Base-by-base conservation (phyloP, 2,797 vertebrate genomes). In the Nyctibius grandis region DNA sequence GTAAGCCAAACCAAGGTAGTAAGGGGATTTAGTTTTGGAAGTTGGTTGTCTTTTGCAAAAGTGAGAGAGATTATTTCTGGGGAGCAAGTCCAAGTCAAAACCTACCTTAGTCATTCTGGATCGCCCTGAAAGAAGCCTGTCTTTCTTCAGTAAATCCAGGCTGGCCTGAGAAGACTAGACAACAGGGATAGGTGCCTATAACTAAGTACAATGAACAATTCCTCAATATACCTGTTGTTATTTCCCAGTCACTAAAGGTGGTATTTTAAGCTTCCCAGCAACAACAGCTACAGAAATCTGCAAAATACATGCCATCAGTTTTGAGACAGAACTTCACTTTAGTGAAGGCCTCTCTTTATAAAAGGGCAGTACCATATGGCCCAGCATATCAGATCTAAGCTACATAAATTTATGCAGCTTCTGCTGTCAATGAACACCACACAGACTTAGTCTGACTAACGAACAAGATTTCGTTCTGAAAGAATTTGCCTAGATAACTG, bases 321-420 rank as follows among this genome's bases (percentile, higher is more conserved):
- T 73, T 59, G 90, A 94, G 76, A 34, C 15, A 86, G 59, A 93
- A 59, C 31, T 93, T 85, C 14, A 18, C 59, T 74, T 44, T 34
- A 67, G 69, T 48, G 67, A 78, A 86, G 90, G 67, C 70, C 90
- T 94, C 50, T 76, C 77, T 82, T 89, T 92, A 80, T 81, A 38
- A 91, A 90, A 91, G 80, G 38, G 87, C 88, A 20, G 57, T 63
- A 65, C 59, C 91, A 91, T 90, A 90, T 91, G 93, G 90, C 77
- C 50, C 73, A 78, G 82, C 50, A 84, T 18, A 17, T 48, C 82
- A 84, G 57, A 74, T 84, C 48, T 80, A 89, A 91, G 68, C 85
- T 87, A 33, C 87, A 73, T 15, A 91, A 82, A 82, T 53, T 95
- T 95, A 88, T 61, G 57, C 78, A 96, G 88, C 59, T 88, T 76